Evolutionary conservation across 2,888 invertebrate genomes (phyloP).

Genomic region (Lepetodrilus schrolli): DNA sequence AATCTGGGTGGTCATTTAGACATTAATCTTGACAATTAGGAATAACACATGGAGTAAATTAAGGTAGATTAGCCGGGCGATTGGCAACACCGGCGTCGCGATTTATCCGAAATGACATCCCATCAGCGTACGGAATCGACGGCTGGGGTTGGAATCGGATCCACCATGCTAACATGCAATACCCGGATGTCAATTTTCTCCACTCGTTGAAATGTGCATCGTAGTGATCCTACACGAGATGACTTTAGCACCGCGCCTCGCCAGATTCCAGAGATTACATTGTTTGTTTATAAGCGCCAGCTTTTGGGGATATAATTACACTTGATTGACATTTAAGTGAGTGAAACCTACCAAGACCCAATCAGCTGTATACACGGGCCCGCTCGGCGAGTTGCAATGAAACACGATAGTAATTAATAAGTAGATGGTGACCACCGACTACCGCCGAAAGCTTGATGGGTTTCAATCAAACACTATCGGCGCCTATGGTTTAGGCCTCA

Average conservation of each 20-base stretch:
- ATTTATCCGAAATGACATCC: constrained; percentile 15
- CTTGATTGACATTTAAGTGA: constrained; percentile 1
- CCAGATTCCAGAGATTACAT: not conserved
- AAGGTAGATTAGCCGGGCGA: not conserved
- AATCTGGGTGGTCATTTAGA: constrained; percentile 23
- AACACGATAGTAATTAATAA: constrained; percentile 11
- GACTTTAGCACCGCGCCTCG: not conserved
- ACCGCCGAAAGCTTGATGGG: not conserved
- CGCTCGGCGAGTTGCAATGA: not conserved
- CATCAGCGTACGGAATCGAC: constrained; percentile 22
- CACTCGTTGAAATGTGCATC: not conserved
- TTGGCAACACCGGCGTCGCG: not conserved
- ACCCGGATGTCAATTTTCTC: not conserved
- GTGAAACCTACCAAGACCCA: not conserved
- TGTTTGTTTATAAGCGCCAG: constrained; percentile 23
- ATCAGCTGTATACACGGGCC: constrained; percentile 1
- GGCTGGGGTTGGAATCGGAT: not conserved
- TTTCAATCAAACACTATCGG: not conserved
- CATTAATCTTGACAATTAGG: constrained; percentile 1
- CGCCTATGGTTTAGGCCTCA: not conserved
- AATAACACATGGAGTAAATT: not conserved
- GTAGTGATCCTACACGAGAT: not conserved
- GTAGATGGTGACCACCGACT: not conserved
- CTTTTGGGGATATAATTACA: constrained; percentile 4
- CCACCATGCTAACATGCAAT: not conserved